Percentiles rank a stretch among this genome's conserved stretches.
Evolutionary conservation across 2,888 invertebrate species (phyloP).

Genomic region (Polymixis lichenea): DNA sequence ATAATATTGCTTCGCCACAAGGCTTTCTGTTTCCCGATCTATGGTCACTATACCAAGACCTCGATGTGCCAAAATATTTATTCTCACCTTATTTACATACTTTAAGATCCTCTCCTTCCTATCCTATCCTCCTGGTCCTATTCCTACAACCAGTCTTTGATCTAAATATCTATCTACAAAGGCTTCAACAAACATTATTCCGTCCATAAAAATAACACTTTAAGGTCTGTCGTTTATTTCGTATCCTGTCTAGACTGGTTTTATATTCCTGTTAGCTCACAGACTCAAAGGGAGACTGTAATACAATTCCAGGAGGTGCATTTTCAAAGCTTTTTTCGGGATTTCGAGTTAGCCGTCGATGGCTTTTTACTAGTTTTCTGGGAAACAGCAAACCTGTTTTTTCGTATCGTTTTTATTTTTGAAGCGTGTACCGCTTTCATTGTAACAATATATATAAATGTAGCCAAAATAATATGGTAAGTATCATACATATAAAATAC

Average conservation of each 20-base stretch:
- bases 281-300: constrained; percentile 13
- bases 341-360: constrained; percentile 10
- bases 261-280: constrained; percentile 35
- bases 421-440: not conserved
- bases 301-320: constrained; percentile 22
- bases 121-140: not conserved
- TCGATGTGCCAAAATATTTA: too few relatives aligned
- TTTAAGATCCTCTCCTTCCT: not conserved
- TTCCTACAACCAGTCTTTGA: not conserved
- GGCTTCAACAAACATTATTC: constrained; percentile 5
- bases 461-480: constrained; percentile 3
- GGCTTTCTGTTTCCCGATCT: not conserved
- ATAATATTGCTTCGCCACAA: too few relatives aligned
- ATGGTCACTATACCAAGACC: not conserved
- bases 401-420: not conserved
- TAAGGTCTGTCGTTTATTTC: constrained; percentile 11
- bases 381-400: not conserved
- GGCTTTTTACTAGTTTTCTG: constrained; percentile 24
- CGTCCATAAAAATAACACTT: constrained; percentile 1
- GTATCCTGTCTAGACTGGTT: constrained; percentile 61
- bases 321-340: constrained; percentile 13
- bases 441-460: not conserved
- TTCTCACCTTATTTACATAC: not conserved
- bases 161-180: not conserved
- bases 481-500: too few relatives aligned